Base-by-base conservation (phyloP, 1,140 invertebrate species). In the Neodiprion pinetum region DNA sequence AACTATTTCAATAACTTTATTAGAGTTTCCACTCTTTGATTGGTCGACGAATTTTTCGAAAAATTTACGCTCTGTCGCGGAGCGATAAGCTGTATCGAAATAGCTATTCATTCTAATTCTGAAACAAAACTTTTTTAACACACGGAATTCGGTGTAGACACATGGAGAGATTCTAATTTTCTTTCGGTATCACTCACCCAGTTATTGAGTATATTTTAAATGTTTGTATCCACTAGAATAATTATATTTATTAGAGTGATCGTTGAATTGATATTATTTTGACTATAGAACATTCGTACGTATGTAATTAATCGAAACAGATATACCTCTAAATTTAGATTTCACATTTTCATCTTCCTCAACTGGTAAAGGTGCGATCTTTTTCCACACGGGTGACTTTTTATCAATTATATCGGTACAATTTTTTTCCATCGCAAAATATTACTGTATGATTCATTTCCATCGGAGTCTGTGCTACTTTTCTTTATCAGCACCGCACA, bases 1-100 rank as follows among this genome's bases (percentile, higher is more conserved):
- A 10, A 88, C 61, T 48, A 80, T 70, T 48, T 84, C 77, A 49
- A 88, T 79, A 84, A 88, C 87, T 23, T 73, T 78, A 21, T 73
- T 76, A 70, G 80, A 80, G 23, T 87, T 81, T 53, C 81, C 82
- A n/a, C 65, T 65, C 53, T 17, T 61, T 12, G 53, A 61, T 61
- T 61, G 53, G 11, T 61, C 53, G 4, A 17, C 53, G 53, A 61
- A 61, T 14, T 61, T 61, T 61, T 61, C n/a, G 53, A 14, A 61
- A 61, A 61, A 61, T 17, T 14, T 9, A 61, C n/a, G 5, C n/a
- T 61, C 53, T 14, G 53, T 14, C 9, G 53, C n/a, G 11, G 53
- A 61, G 11, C n/a, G 53, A 61, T 61, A 61, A 17, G 53, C 53
- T 14, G 53, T 4, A 17, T 61, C n/a, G n/a, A 61, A 61, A 61